These are phyloP conservation scores for Microplitis manilae DNA, from an alignment of 2,888 invertebrate species.

Conservation along the genomic window DNA sequence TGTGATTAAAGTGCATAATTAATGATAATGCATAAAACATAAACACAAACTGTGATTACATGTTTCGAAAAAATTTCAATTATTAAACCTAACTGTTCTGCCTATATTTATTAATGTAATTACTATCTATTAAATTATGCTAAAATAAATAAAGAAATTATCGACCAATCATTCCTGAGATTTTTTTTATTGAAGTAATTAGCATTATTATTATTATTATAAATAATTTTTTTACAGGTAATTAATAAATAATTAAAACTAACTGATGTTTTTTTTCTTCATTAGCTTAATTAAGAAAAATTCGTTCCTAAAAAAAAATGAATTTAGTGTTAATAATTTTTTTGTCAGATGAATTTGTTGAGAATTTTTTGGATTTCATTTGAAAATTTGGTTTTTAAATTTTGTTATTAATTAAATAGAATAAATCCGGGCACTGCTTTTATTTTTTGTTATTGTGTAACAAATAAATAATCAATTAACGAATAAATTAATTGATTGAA, in stretches of 20 bases:
- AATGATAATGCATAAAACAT: not conserved
- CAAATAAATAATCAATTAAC: too few relatives aligned
- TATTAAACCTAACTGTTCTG: slow-evolving; percentile 3
- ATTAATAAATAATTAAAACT: not conserved
- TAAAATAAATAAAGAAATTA: not conserved
- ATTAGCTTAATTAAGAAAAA: too few relatives aligned
- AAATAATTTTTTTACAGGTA: not conserved
- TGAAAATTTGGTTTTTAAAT: too few relatives aligned
- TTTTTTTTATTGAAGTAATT: not conserved
- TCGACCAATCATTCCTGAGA: not conserved
- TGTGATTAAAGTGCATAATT: slow-evolving; percentile 5
- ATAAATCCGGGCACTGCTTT: too few relatives aligned
- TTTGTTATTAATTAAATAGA: too few relatives aligned
- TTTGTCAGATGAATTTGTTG: too few relatives aligned
- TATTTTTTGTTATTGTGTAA: too few relatives aligned
- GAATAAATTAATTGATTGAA: too few relatives aligned
- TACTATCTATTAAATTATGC: not conserved
- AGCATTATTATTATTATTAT: not conserved
- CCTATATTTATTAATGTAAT: slow-evolving; percentile 3
- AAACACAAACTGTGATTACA: slow-evolving; percentile 39
- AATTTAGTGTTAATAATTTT: too few relatives aligned
- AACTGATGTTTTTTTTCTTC: too few relatives aligned
- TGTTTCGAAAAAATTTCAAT: slow-evolving; percentile 23
- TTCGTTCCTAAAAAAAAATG: too few relatives aligned
- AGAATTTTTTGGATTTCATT: too few relatives aligned